A percentile compares a stretch with the other conserved stretches of the same genome.
phyloP scores from a whole-genome alignment of 2,888 invertebrate species.

The Cetonia aurata region DNA sequence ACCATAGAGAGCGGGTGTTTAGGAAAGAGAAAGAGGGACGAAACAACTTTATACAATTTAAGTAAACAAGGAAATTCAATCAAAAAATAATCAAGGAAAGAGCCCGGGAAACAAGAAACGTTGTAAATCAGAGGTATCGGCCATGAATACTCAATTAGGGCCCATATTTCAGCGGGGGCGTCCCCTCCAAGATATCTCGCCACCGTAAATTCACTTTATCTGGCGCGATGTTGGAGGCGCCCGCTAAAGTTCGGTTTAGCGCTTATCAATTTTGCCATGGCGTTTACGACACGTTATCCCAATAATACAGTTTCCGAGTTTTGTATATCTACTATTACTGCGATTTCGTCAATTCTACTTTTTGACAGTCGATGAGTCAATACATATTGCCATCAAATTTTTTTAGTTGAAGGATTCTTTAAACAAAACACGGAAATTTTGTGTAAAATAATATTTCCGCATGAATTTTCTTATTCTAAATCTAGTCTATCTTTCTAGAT shows the following conservation, averaged over 20 bases:
- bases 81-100: conserved; percentile 56
- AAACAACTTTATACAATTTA: conserved; percentile 42
- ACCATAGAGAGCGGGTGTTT: not conserved
- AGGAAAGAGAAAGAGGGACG: conserved; percentile 1
- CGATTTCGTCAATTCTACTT: too few relatives aligned
- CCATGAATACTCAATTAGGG: conserved; percentile 60
- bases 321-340: too few relatives aligned
- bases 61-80: conserved; percentile 50
- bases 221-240: conserved; percentile 14
- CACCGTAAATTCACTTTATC: conserved; percentile 57
- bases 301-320: not conserved
- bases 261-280: conserved; percentile 50
- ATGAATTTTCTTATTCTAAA: too few relatives aligned
- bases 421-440: too few relatives aligned
- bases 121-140: conserved; percentile 56
- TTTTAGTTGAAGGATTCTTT: too few relatives aligned
- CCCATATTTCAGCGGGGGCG: conserved; percentile 52
- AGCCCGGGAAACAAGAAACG: conserved; percentile 48
- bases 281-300: not conserved
- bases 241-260: conserved; percentile 51
- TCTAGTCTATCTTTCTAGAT: too few relatives aligned
- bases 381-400: too few relatives aligned
- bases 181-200: conserved; percentile 36
- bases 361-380: too few relatives aligned
- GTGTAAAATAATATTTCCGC: too few relatives aligned